Percentiles rank a stretch among this genome's conserved stretches.
Conservation (phyloP, 2,888 invertebrate species). For the Nebria salina region DNA sequence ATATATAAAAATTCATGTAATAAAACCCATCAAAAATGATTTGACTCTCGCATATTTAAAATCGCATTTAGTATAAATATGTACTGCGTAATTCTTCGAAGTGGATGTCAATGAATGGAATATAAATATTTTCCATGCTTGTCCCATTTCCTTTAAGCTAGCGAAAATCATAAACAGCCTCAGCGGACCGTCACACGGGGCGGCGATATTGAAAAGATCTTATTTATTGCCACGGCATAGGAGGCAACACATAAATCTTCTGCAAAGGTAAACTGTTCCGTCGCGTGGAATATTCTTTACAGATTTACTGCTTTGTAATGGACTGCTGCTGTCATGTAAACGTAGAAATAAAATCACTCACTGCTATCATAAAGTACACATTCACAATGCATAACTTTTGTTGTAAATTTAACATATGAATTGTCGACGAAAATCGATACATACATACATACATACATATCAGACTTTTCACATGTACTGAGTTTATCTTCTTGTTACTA, state of each 20-base stretch:
- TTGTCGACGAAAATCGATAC: conserved; percentile 13
- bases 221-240: conserved; percentile 54
- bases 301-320: conserved; percentile 56
- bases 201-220: conserved; percentile 53
- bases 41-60: not conserved
- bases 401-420: conserved; percentile 24
- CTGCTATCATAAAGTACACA: conserved; percentile 18
- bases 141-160: conserved; percentile 19
- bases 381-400: conserved; percentile 11
- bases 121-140: conserved; percentile 33
- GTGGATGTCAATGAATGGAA: conserved; percentile 17
- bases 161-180: conserved; percentile 37
- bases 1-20: not conserved
- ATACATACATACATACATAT: conserved; percentile 2
- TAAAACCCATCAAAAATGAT: no score
- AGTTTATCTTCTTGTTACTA: not conserved
- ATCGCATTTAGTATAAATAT: not conserved
- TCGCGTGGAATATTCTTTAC: conserved; percentile 54
- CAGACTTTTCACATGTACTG: not conserved
- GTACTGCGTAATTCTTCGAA: conserved; percentile 9
- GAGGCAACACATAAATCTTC: conserved; percentile 54
- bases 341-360: conserved; percentile 31
- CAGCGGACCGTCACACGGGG: conserved; percentile 22
- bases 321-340: conserved; percentile 53
- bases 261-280: conserved; percentile 24